Percentiles rank a stretch among this genome's conserved stretches.
Conservation (phyloP, 2,888 invertebrate species). For the Trachelus troglodyta region DNA sequence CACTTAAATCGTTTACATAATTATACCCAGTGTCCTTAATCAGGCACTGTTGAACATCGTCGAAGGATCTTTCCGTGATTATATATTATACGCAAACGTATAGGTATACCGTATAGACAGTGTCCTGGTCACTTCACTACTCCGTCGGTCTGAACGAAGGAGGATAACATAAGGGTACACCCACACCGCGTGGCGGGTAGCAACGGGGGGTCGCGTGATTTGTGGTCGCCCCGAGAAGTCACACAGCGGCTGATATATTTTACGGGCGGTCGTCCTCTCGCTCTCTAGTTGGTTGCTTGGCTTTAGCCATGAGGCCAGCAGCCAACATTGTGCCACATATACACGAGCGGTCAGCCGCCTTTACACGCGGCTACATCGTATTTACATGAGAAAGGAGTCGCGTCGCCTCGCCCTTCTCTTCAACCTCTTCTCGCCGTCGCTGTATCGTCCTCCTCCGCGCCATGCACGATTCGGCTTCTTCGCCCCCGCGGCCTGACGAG, state of each 20-base stretch:
- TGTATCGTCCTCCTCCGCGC: constrained; percentile 19
- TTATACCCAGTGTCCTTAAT: neutral
- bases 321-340: constrained; percentile 59
- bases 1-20: neutral
- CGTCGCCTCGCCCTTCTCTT: constrained; percentile 25
- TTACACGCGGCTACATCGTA: constrained; percentile 64
- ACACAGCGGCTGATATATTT: constrained; percentile 67
- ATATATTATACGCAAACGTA: neutral
- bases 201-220: constrained; percentile 66
- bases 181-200: constrained; percentile 41
- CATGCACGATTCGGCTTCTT: constrained; percentile 3
- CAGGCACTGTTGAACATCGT: neutral
- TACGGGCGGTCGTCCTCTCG: constrained; percentile 56
- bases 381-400: constrained; percentile 66
- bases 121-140: constrained; percentile 1
- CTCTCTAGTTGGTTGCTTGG: constrained; percentile 25
- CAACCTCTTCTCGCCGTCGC: constrained; percentile 29
- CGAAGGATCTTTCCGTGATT: neutral
- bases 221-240: constrained; percentile 65
- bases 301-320: constrained; percentile 35
- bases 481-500: constrained; percentile 40
- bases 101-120: constrained; percentile 2
- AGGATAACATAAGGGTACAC: constrained; percentile 26
- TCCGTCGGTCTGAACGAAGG: constrained; percentile 1
- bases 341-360: constrained; percentile 55